Percentiles rank a stretch among this genome's conserved stretches.
phyloP scores from a whole-genome alignment of 2,888 invertebrate genomes.

The Hypomecis atomaria region DNA sequence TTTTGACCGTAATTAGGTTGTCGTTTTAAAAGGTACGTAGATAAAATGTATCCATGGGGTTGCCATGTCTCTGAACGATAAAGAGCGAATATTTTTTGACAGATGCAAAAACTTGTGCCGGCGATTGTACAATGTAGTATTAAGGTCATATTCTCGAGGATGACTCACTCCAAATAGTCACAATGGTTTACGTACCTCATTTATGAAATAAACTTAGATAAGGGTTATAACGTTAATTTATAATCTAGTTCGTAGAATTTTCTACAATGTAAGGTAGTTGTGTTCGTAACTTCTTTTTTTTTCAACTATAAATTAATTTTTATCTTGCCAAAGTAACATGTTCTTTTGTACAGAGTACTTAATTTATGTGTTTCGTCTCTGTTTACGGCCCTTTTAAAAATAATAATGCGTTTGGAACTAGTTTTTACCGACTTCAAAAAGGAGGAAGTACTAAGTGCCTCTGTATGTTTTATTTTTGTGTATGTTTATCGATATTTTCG shows the following conservation, averaged over 20 bases:
- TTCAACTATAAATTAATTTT: constrained; percentile 54
- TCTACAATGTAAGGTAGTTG: constrained; percentile 51
- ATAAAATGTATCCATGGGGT: too few relatives aligned
- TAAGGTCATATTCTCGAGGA: constrained; percentile 52
- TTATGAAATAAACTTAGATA: constrained; percentile 74
- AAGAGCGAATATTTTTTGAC: constrained; percentile 40
- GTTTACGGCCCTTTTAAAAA: constrained; percentile 30
- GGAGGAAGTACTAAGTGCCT: too few relatives aligned
- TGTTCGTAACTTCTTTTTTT: constrained; percentile 48
- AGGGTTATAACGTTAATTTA: constrained; percentile 71
- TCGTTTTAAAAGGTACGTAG: too few relatives aligned
- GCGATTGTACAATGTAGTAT: constrained; percentile 57
- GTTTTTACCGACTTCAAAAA: not conserved
- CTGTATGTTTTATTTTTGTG: too few relatives aligned
- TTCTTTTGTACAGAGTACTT: constrained; percentile 65
- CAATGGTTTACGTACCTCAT: constrained; percentile 83
- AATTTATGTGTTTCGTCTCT: constrained; percentile 51
- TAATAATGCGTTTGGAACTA: not conserved
- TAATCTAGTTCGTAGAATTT: constrained; percentile 58
- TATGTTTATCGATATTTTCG: too few relatives aligned
- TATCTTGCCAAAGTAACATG: constrained; percentile 78
- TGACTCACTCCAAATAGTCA: constrained; percentile 73
- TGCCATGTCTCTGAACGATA: too few relatives aligned
- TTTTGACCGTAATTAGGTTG: too few relatives aligned
- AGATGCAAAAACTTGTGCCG: constrained; percentile 41